Base-by-base conservation (phyloP, 1,140 invertebrate species). In the Eriocheir sinensis region DNA sequence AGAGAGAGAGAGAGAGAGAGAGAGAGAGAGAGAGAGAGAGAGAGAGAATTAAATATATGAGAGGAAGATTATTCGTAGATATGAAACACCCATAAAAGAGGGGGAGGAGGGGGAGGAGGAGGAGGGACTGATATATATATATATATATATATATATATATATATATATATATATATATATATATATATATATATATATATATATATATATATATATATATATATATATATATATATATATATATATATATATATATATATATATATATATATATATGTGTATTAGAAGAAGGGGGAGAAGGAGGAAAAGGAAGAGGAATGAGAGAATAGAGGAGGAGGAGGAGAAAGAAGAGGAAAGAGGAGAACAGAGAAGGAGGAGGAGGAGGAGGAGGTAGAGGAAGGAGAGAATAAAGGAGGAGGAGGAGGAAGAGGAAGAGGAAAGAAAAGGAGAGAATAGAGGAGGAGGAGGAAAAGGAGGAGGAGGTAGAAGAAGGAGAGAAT, bases 1-100 rank as follows among this genome's bases (percentile, higher is more conserved):
- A 80, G 79, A 80, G 79, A 80, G 79, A 80, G 79, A 80, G 79
- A 80, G 79, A 80, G 79, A 80, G 79, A 80, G 79, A 72, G 79
- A 80, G 1, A 80, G 79, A 80, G 79, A 80, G 79, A 80, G 79
- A 80, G 21, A 80, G 79, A 80, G 79, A 80, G 79, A 80, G 79
- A 80, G 79, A 80, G 79, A 80, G 79, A 80, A 32, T n/a, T 27
- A 80, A 32, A 21, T n/a, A n/a, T n/a, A n/a, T n/a, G 79, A 80
- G 79, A 80, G 79, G 38, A 32, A 85, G 83, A 85, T n/a, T n/a
- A n/a, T n/a, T n/a, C n/a, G n/a, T n/a, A n/a, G n/a, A n/a, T n/a
- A n/a, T n/a, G n/a, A n/a, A n/a, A n/a, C n/a, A n/a, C n/a, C n/a
- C n/a, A n/a, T n/a, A 34, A 38, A 27, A 86, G 83, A 86, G 83